These are phyloP conservation scores for Shinisaurus crocodilurus DNA, from an alignment of 2,113 vertebrate genomes.

Conservation along the genomic window DNA sequence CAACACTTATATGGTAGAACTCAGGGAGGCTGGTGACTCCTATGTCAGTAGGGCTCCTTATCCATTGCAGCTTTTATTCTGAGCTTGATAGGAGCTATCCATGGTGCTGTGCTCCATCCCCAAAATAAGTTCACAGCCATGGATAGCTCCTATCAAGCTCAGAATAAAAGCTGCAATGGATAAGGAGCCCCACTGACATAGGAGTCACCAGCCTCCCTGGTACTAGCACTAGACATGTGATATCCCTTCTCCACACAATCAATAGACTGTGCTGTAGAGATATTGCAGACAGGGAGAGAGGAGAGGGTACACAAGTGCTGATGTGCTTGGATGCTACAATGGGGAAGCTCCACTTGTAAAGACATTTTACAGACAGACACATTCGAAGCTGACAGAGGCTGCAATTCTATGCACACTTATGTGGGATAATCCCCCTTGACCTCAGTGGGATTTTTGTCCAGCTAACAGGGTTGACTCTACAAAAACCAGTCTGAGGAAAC, in stretches of 20 bases:
- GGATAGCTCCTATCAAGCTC: too few relatives aligned
- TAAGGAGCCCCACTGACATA: too few relatives aligned
- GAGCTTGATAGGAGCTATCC: too few relatives aligned
- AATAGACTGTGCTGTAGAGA: not conserved
- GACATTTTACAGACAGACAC: not conserved
- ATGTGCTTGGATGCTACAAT: not conserved
- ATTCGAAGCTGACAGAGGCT: not conserved
- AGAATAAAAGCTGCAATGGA: too few relatives aligned
- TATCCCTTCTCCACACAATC: not conserved
- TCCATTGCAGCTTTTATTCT: too few relatives aligned
- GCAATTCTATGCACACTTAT: not conserved
- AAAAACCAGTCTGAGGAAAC: too few relatives aligned
- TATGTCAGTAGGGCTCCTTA: too few relatives aligned
- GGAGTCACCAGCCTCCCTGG: too few relatives aligned
- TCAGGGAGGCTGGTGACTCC: too few relatives aligned
- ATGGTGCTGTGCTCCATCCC: too few relatives aligned
- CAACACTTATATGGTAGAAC: not conserved
- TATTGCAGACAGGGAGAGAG: not conserved
- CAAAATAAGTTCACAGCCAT: too few relatives aligned
- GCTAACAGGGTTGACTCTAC: not conserved
- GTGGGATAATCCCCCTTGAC: not conserved
- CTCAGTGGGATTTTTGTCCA: not conserved
- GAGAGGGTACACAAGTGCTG: not conserved
- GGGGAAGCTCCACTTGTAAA: not conserved
- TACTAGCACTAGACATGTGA: not conserved